Conservation (phyloP, 1,140 invertebrate species). For the Trichomalopsis sarcophagae region DNA sequence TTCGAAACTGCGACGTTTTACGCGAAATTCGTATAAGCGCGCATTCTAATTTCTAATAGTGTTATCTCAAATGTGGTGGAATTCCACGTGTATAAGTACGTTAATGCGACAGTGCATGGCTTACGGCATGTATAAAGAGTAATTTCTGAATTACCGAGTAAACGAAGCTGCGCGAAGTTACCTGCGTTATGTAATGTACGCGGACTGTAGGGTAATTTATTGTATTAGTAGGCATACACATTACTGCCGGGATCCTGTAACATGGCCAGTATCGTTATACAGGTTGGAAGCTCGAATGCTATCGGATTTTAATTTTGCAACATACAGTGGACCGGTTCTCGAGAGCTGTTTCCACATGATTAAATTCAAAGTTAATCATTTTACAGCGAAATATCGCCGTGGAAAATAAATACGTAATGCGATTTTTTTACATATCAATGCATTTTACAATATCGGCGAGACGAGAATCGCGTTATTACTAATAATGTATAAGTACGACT, state of each 20-base stretch:
- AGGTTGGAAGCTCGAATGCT: too few relatives aligned
- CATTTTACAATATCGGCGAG: too few relatives aligned
- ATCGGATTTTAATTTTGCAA: too few relatives aligned
- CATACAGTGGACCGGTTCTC: too few relatives aligned
- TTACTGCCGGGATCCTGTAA: background rate
- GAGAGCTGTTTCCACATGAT: too few relatives aligned
- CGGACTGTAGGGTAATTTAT: background rate
- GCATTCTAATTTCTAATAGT: conserved; percentile 17
- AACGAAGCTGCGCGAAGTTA: background rate
- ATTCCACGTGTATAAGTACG: background rate
- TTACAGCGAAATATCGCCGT: too few relatives aligned
- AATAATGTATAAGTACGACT: too few relatives aligned
- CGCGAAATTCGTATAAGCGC: background rate
- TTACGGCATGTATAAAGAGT: background rate
- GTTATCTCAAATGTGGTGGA: background rate
- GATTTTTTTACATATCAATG: too few relatives aligned
- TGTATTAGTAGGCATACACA: background rate
- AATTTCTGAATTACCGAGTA: conserved; percentile 15
- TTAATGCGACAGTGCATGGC: background rate
- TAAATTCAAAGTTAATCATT: too few relatives aligned
- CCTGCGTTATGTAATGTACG: background rate
- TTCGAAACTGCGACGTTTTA: background rate
- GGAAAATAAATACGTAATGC: too few relatives aligned
- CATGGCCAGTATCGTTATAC: background rate
- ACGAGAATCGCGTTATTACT: too few relatives aligned